phyloP scores from a whole-genome alignment of 2,888 invertebrate genomes.

The Ectemnius cavifrons region DNA sequence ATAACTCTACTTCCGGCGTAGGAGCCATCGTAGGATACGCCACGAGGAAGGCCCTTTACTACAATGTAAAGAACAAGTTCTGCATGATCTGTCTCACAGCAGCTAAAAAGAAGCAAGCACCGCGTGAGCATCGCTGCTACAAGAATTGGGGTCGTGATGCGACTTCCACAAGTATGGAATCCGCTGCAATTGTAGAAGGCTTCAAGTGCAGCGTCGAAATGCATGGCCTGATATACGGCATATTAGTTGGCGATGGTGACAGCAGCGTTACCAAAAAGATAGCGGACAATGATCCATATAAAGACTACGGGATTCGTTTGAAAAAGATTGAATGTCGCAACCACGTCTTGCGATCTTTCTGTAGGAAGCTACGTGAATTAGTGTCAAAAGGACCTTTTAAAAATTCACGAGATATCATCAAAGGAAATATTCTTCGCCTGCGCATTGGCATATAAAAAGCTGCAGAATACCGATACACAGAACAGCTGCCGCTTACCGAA shows the following conservation, averaged over 20 bases:
- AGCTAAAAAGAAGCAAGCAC: too few species aligned
- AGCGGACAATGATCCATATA: slow-evolving; percentile 6
- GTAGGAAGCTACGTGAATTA: slow-evolving; percentile 39
- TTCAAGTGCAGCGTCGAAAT: slow-evolving; percentile 48
- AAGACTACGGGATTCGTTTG: background rate
- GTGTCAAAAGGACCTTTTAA: background rate
- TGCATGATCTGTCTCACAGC: background rate
- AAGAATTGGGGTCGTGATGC: slow-evolving; percentile 60
- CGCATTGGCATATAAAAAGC: too few species aligned
- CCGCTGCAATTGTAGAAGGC: slow-evolving; percentile 49
- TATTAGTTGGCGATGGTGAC: slow-evolving; percentile 62
- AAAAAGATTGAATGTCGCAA: slow-evolving; percentile 23
- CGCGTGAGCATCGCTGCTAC: slow-evolving; percentile 25
- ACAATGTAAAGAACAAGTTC: background rate
- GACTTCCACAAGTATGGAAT: slow-evolving; percentile 23
- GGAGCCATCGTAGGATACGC: slow-evolving; percentile 46
- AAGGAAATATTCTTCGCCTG: too few species aligned
- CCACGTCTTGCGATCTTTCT: slow-evolving; percentile 24
- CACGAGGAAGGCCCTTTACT: slow-evolving; percentile 26
- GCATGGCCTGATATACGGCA: slow-evolving; percentile 36
- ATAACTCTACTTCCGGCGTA: slow-evolving; percentile 49
- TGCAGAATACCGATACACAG: too few species aligned
- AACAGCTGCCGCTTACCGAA: background rate
- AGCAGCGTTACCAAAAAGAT: slow-evolving; percentile 4
- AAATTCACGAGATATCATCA: background rate